Base-by-base conservation (phyloP, 2,888 invertebrate genomes). In the Polydrusus tereticollis region DNA sequence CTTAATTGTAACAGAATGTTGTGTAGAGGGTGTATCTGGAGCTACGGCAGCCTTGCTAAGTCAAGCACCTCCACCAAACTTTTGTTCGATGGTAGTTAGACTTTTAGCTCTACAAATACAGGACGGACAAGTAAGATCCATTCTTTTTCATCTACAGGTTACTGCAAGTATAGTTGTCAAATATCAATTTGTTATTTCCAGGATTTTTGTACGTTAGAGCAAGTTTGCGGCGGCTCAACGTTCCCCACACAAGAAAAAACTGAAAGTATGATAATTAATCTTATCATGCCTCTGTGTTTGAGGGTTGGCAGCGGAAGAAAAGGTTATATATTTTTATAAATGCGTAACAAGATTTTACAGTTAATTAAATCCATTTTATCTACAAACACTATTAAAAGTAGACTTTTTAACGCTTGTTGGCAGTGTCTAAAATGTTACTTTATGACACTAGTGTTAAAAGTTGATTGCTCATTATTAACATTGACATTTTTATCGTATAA, bases 1-100 rank as follows among this genome's bases (percentile, higher is more conserved):
- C 10, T 86, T 96, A 67, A 93, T 96, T 76, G 92, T 96, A 50
- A 94, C 94, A 0, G 95, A 96, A 73, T 89, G 89, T 60, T 87
- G 88, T 12, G 88, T 91, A 2, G 94, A 84, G 73, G 93, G 94
- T 77, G 87, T 94, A 18, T 93, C 94, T 26, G 94, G 94, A 33
- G 94, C 95, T 16, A 93, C 94, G 0, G 93, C 94, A 14, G 95
- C 95, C 10, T 86, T 96, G 21, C 94, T 96, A 92, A 93, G 93
- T 69, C 95, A 96, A 86, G 94, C 95, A 71, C 97, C 98, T 1
- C 98, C 98, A 33, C 93, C 94, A 59, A 93, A 95, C 82, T 99
- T 99, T 87, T 97, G 97, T 83, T 96, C 97, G 29, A 96, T 96
- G 52, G 98, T 98, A n/a, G 94, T 99, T 47, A 89, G 98, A 75